Conservation (phyloP, 1,140 invertebrate species). For the Parapsyche elsis region DNA sequence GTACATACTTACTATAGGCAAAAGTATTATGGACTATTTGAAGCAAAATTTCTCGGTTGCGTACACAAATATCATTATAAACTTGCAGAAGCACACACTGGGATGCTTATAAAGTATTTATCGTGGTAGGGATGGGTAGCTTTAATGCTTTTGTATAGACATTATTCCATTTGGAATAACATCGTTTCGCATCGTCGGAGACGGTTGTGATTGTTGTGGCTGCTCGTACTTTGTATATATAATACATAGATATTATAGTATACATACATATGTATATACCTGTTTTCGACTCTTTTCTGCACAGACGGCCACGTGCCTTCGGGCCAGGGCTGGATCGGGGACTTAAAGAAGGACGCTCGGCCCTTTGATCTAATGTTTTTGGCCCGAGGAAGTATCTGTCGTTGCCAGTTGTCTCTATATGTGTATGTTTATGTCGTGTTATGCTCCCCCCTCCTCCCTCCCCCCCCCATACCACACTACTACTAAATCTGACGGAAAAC, state of each 20-base stretch:
- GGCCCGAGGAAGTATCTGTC: background rate
- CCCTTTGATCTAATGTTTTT: background rate
- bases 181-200: background rate
- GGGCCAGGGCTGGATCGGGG: background rate
- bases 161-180: slow-evolving; percentile 5
- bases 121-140: background rate
- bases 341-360: background rate
- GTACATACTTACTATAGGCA: no score
- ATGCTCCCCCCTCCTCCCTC: no score
- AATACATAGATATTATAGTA: no score
- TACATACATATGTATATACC: background rate
- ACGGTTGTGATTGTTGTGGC: slow-evolving; percentile 12
- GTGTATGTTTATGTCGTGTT: no score
- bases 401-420: no score
- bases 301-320: background rate
- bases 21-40: no score
- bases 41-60: background rate
- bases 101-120: background rate
- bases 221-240: background rate
- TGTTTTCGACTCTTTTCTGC: slow-evolving; percentile 14
- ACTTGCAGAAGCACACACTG: background rate
- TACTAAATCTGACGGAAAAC: no score
- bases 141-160: background rate
- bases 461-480: no score
- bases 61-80: no score